Evolutionary conservation across 2,113 vertebrate genomes (phyloP).

Genomic region (Chiloscyllium plagiosum): DNA sequence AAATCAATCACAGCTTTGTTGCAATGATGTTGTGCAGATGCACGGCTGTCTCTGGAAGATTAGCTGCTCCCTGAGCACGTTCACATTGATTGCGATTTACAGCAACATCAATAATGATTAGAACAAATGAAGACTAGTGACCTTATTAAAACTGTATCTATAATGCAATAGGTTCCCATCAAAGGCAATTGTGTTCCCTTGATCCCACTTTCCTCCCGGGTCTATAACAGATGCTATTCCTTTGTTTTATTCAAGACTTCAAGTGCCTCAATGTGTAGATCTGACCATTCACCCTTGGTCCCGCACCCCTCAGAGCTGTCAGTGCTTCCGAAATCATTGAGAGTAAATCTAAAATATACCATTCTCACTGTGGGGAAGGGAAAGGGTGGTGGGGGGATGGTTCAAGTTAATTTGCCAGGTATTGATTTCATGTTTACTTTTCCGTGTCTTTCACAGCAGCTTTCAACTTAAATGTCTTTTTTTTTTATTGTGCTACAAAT

Average conservation of each 20-base stretch:
- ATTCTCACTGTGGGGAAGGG: conserved; percentile 38
- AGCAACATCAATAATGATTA: neutral
- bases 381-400: conserved; percentile 42
- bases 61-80: neutral
- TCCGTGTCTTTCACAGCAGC: neutral
- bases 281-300: neutral
- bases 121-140: neutral
- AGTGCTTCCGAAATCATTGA: neutral
- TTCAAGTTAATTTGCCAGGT: conserved; percentile 37
- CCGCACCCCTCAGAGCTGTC: neutral
- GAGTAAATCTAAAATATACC: neutral
- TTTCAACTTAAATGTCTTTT: neutral
- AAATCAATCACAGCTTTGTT: neutral
- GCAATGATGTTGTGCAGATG: neutral
- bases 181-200: neutral
- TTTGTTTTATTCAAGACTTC: neutral
- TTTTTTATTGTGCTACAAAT: neutral
- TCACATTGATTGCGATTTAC: neutral
- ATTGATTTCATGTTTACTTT: conserved; percentile 47
- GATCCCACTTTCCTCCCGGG: neutral
- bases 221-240: neutral
- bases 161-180: neutral
- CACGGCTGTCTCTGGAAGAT: neutral
- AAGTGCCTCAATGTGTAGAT: neutral
- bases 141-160: neutral